A percentile compares a stretch with the other conserved stretches of the same genome.
Conservation (phyloP, 2,888 invertebrate species). For the Hoplodrina blanda region DNA sequence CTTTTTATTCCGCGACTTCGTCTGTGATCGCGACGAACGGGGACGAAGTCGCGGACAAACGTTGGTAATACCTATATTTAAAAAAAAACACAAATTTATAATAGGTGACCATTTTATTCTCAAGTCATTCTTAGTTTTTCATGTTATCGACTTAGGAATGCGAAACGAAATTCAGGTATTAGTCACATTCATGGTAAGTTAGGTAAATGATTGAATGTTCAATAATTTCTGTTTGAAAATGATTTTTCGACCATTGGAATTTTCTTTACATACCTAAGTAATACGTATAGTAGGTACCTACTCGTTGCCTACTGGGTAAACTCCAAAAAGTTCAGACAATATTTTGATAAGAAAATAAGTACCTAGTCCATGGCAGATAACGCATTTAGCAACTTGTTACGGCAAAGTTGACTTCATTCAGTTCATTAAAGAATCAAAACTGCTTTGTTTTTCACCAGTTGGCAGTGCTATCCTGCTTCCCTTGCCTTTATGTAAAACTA, state of each 20-base stretch:
- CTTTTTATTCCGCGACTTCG: no score
- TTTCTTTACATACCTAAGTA: background rate
- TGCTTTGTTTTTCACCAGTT: background rate
- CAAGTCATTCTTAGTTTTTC: conserved; percentile 5
- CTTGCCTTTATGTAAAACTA: no score
- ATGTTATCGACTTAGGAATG: conserved; percentile 50
- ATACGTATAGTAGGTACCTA: background rate
- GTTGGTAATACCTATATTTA: no score
- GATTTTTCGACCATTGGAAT: background rate
- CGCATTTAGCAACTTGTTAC: conserved; percentile 13
- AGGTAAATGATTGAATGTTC: conserved; percentile 19
- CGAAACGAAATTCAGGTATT: conserved; percentile 54
- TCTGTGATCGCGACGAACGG: no score
- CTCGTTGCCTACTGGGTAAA: background rate
- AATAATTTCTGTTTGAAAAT: background rate
- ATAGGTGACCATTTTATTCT: conserved; percentile 7
- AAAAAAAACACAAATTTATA: conserved; percentile 19
- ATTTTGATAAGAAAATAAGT: conserved; percentile 39
- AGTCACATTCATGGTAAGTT: conserved; percentile 43
- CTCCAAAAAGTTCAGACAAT: conserved; percentile 30
- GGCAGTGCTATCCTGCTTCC: background rate
- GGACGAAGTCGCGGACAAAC: no score
- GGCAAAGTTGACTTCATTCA: background rate
- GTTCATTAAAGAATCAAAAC: background rate
- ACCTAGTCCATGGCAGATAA: conserved; percentile 30